Percentiles rank a stretch among this genome's conserved stretches.
phyloP scores from a whole-genome alignment of 2,888 invertebrate species.

The Hydraecia micacea region DNA sequence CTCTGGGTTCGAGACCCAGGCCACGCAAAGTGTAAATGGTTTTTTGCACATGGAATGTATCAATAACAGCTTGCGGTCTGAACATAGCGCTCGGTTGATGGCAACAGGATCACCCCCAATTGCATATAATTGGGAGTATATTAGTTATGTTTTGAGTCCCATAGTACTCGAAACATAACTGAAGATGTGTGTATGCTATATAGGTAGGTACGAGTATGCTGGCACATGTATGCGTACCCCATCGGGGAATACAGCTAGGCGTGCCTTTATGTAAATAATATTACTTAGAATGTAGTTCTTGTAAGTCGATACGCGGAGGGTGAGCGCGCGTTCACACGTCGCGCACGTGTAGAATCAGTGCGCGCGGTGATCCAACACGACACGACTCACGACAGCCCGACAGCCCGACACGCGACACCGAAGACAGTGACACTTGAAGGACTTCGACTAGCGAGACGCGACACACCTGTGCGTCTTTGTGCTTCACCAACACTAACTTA shows the following conservation, averaged over 20 bases:
- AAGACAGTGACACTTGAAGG: conserved; percentile 13
- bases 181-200: background rate
- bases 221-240: no score
- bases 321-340: background rate
- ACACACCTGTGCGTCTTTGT: background rate
- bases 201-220: no score
- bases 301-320: conserved; percentile 11
- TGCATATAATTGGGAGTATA: no score
- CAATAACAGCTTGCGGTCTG: background rate
- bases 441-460: conserved; percentile 16
- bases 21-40: background rate
- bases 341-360: conserved; percentile 32
- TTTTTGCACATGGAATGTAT: background rate
- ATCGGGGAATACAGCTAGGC: no score
- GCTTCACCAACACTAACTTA: background rate
- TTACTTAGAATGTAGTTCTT: conserved; percentile 4
- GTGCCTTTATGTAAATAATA: background rate
- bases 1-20: background rate
- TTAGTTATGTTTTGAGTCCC: no score
- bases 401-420: conserved; percentile 14
- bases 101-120: background rate
- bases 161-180: no score
- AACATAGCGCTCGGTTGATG: background rate
- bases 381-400: background rate
- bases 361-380: background rate